phyloP scores from a whole-genome alignment of 2,797 vertebrate species.

The Sebastes matsubarae region DNA sequence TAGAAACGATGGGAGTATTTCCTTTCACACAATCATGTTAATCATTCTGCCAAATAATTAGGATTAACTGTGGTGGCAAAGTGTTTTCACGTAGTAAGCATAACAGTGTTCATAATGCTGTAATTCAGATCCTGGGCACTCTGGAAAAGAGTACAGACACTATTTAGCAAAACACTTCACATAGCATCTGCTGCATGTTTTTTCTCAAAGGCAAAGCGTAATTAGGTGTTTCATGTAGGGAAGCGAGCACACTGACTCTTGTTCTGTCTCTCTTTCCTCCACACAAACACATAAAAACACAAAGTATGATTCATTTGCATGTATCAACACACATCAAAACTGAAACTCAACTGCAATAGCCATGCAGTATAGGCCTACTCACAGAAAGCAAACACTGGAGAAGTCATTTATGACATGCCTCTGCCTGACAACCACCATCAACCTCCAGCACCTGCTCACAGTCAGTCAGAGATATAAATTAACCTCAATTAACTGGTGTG shows the following conservation, averaged over 20 bases:
- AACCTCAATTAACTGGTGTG: constrained; percentile 74
- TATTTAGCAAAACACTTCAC: constrained; percentile 26
- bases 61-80: constrained; percentile 18
- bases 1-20: constrained; percentile 16
- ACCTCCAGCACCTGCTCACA: constrained; percentile 55
- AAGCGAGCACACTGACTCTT: neutral
- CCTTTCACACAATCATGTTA: constrained; percentile 22
- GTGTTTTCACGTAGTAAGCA: constrained; percentile 1
- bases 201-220: neutral
- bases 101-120: constrained; percentile 18
- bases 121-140: constrained; percentile 2
- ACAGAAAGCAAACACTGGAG: neutral
- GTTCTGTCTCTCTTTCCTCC: neutral
- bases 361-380: neutral
- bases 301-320: neutral
- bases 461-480: constrained; percentile 62
- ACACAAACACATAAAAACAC: neutral
- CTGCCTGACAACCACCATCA: constrained; percentile 35
- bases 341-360: neutral
- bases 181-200: constrained; percentile 17
- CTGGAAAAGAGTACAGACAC: neutral
- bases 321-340: neutral
- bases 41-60: constrained; percentile 30
- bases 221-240: neutral
- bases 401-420: constrained; percentile 18